Percentiles rank a stretch among this genome's conserved stretches.
phyloP scores from a whole-genome alignment of 1,140 invertebrate species.

The Cecropterus lyciades region DNA sequence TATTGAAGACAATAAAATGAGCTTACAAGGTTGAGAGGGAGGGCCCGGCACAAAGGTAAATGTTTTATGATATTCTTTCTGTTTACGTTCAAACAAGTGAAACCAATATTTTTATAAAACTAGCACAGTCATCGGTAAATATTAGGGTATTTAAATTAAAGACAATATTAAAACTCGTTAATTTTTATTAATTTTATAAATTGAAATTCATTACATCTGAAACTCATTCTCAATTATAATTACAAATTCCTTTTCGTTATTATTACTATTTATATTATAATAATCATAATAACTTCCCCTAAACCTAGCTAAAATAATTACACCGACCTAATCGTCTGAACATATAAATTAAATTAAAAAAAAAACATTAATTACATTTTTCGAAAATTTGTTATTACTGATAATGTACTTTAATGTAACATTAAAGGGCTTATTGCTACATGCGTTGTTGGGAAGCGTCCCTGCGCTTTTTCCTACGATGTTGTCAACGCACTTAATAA shows the following conservation, averaged over 20 bases:
- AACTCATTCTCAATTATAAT: constrained; percentile 69
- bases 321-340: constrained; percentile 69
- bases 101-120: constrained; percentile 41
- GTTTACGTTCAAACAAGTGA: constrained; percentile 54
- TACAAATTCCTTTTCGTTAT: constrained; percentile 81
- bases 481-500: constrained; percentile 44
- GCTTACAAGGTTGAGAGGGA: constrained; percentile 66
- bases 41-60: constrained; percentile 60
- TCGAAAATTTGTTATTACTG: constrained; percentile 46
- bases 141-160: constrained; percentile 49
- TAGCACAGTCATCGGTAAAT: too few relatives aligned
- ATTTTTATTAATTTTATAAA: constrained; percentile 84
- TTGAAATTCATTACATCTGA: constrained; percentile 80
- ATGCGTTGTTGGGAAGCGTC: constrained; percentile 33
- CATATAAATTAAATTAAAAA: constrained; percentile 74
- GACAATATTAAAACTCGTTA: constrained; percentile 75
- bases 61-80: constrained; percentile 52
- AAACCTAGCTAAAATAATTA: constrained; percentile 75
- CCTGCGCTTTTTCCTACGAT: constrained; percentile 45
- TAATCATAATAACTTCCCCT: constrained; percentile 73
- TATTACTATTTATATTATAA: constrained; percentile 74
- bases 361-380: constrained; percentile 62
- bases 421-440: constrained; percentile 60
- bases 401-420: constrained; percentile 39
- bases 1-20: constrained; percentile 84